These are phyloP conservation scores for Zele albiditarsus DNA, from an alignment of 2,888 invertebrate genomes.

Conservation along the genomic window DNA sequence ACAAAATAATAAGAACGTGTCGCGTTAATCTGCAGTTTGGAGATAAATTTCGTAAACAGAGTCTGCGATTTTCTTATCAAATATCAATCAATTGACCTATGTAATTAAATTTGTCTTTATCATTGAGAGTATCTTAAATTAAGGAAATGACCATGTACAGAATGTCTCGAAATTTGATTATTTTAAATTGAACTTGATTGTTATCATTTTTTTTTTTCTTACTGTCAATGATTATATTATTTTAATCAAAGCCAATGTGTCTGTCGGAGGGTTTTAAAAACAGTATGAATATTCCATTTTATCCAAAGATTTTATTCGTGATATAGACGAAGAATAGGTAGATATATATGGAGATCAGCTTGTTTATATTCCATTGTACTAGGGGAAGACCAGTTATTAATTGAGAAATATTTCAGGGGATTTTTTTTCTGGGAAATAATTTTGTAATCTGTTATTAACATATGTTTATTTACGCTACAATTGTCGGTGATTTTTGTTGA, in stretches of 20 bases:
- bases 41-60: not conserved
- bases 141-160: not conserved
- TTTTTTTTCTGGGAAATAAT: not conserved
- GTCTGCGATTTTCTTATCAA: not conserved
- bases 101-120: not conserved
- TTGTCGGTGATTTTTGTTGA: not conserved
- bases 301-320: not conserved
- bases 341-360: not conserved
- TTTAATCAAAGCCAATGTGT: not conserved
- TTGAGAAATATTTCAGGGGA: not conserved
- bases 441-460: constrained; percentile 8
- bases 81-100: not conserved
- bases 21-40: not conserved
- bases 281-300: not conserved
- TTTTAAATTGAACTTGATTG: too few relatives aligned
- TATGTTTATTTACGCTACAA: not conserved
- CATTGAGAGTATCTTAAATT: not conserved
- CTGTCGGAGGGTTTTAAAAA: not conserved
- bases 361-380: not conserved
- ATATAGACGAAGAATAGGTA: not conserved
- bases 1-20: too few relatives aligned
- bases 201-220: not conserved
- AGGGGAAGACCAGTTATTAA: not conserved
- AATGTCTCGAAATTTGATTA: too few relatives aligned
- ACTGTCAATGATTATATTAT: not conserved